Percentiles rank a stretch among this genome's conserved stretches.
These are phyloP conservation scores for Corvus hawaiiensis DNA, from an alignment of 2,113 vertebrate species.

Conservation along the genomic window DNA sequence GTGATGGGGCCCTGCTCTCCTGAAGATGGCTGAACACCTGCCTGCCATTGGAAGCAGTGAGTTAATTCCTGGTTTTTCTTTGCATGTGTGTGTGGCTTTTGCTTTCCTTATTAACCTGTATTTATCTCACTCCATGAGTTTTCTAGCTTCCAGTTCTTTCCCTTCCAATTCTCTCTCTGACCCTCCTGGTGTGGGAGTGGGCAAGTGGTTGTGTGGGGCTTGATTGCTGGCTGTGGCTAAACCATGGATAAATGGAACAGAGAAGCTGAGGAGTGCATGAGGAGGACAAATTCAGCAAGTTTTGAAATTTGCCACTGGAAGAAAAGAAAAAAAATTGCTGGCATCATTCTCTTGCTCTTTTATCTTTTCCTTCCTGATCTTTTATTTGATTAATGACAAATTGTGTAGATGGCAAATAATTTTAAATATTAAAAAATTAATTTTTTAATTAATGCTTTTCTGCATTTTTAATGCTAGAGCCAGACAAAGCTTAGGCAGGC, in stretches of 20 bases:
- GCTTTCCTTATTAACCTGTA: neutral
- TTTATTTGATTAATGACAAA: conserved; percentile 18
- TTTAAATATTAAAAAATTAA: conserved; percentile 23
- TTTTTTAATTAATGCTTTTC: neutral
- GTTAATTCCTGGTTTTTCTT: neutral
- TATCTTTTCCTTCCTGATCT: neutral
- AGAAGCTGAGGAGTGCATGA: neutral
- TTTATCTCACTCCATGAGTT: neutral
- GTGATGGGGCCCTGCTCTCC: neutral
- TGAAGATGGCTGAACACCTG: neutral
- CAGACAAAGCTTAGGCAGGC: neutral
- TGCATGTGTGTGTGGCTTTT: accelerated
- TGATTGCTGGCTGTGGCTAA: neutral
- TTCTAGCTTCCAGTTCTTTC: neutral
- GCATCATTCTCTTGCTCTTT: neutral
- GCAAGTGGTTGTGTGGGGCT: neutral
- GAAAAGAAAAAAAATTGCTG: neutral
- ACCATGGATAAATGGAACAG: neutral
- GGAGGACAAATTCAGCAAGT: neutral
- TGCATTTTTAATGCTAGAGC: neutral
- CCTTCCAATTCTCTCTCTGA: neutral
- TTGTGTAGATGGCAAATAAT: neutral
- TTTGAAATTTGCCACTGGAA: neutral
- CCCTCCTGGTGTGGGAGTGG: too few relatives aligned
- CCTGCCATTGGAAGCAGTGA: neutral